A percentile compares a stretch with the other conserved stretches of the same genome.
Evolutionary conservation across 2,888 invertebrate species (phyloP).

Genomic region (Ametastegia equiseti): DNA sequence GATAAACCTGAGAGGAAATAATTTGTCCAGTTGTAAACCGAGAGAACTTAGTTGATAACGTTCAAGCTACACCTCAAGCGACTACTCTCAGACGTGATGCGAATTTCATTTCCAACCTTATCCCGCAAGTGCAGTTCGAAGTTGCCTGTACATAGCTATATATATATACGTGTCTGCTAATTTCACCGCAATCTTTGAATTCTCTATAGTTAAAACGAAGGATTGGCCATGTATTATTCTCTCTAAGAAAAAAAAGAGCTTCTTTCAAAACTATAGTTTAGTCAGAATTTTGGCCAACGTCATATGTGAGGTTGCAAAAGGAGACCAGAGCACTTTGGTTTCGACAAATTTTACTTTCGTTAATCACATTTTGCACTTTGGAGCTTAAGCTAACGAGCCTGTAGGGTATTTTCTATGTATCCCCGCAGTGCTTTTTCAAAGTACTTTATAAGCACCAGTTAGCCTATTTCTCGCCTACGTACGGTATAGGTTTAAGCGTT

Average conservation of each 20-base stretch:
- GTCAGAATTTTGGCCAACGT: neutral
- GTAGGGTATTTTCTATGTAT: slow-evolving; percentile 26
- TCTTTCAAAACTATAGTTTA: neutral
- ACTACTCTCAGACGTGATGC: slow-evolving; percentile 21
- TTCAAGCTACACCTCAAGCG: slow-evolving; percentile 26
- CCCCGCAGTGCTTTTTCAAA: slow-evolving; percentile 25
- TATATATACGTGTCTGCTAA: slow-evolving; percentile 1
- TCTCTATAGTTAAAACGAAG: too few species aligned
- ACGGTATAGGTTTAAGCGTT: slow-evolving; percentile 15
- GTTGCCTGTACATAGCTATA: neutral
- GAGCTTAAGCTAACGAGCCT: slow-evolving; percentile 13
- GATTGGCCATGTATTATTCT: neutral
- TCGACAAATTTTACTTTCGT: slow-evolving; percentile 16
- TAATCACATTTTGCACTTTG: slow-evolving; percentile 40
- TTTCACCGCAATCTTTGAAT: neutral
- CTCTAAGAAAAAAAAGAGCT: neutral
- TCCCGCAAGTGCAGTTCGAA: neutral
- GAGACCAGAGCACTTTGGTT: neutral
- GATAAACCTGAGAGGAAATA: slow-evolving; percentile 32
- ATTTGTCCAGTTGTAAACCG: slow-evolving; percentile 40
- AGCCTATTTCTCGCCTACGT: slow-evolving; percentile 13
- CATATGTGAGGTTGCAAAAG: neutral
- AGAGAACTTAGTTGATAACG: slow-evolving; percentile 36
- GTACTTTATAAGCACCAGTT: neutral
- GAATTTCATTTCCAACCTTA: slow-evolving; percentile 9